phyloP scores from a whole-genome alignment of 2,113 vertebrate genomes.

The Dolichallabes microphthalmus region DNA sequence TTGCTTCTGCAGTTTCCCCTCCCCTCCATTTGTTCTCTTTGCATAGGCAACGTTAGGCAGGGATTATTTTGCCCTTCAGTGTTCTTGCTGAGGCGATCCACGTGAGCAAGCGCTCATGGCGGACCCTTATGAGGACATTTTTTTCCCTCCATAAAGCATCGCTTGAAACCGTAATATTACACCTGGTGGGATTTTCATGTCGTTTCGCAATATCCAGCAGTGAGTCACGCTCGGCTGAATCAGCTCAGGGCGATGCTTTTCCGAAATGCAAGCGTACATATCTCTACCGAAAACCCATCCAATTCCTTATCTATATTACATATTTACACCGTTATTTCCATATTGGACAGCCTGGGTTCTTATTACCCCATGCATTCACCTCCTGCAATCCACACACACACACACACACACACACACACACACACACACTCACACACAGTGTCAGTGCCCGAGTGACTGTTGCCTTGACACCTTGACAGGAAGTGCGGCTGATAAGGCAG shows the following conservation, averaged over 20 bases:
- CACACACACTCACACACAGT: neutral
- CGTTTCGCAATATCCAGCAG: conserved; percentile 15
- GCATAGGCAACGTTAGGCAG: neutral
- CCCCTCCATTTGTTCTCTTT: conserved; percentile 1
- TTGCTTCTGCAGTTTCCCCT: neutral
- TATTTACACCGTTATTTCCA: conserved; percentile 50
- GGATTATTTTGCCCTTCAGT: conserved; percentile 22
- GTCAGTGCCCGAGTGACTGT: conserved; percentile 6
- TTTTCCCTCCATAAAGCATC: neutral
- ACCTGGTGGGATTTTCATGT: conserved; percentile 21
- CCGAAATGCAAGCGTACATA: conserved; percentile 21
- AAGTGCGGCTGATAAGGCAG: conserved; percentile 53
- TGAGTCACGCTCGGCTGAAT: conserved; percentile 24
- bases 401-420: conserved; percentile 1
- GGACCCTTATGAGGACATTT: conserved; percentile 14
- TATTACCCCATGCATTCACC: conserved; percentile 40
- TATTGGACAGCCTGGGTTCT: conserved; percentile 51
- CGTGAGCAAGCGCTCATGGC: neutral
- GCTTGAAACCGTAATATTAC: neutral
- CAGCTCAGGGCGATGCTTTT: conserved; percentile 28
- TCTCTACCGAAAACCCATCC: conserved; percentile 45
- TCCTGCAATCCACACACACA: neutral
- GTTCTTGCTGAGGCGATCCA: neutral
- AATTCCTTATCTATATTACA: conserved; percentile 61
- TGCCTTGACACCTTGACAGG: conserved; percentile 53